Evolutionary conservation across 2,888 invertebrate genomes (phyloP).

Genomic region (Uloborus plumipes): DNA sequence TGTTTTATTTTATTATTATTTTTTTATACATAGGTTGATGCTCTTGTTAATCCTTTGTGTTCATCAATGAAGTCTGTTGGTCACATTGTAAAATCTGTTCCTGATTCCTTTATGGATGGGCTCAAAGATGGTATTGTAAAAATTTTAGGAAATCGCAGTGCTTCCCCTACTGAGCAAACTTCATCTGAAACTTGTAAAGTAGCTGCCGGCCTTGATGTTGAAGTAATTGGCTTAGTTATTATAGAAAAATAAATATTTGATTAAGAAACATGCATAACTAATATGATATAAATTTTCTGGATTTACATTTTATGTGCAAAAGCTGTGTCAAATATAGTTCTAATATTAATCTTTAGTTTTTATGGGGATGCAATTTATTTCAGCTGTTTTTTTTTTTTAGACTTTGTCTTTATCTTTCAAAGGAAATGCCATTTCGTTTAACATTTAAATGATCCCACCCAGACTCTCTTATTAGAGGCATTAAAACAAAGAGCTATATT

Average conservation of each 20-base stretch:
- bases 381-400: no score
- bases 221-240: constrained; percentile 32
- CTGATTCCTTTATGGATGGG: constrained; percentile 88
- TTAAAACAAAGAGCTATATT: no score
- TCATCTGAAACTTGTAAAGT: constrained; percentile 61
- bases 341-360: no score
- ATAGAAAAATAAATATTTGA: not conserved
- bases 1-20: no score
- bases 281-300: not conserved
- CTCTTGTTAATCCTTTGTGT: constrained; percentile 84
- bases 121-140: constrained; percentile 86
- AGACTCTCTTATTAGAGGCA: no score
- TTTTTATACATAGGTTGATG: constrained; percentile 71
- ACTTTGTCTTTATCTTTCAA: no score
- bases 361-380: no score
- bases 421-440: no score
- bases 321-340: not conserved
- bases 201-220: constrained; percentile 64
- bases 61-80: constrained; percentile 84
- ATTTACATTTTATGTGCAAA: not conserved
- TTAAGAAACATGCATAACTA: not conserved
- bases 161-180: constrained; percentile 64
- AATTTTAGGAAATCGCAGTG: constrained; percentile 75
- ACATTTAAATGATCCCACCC: no score
- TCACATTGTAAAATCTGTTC: constrained; percentile 85